These are phyloP conservation scores for Stenichneumon culpator DNA, from an alignment of 2,888 invertebrate genomes.

Conservation along the genomic window DNA sequence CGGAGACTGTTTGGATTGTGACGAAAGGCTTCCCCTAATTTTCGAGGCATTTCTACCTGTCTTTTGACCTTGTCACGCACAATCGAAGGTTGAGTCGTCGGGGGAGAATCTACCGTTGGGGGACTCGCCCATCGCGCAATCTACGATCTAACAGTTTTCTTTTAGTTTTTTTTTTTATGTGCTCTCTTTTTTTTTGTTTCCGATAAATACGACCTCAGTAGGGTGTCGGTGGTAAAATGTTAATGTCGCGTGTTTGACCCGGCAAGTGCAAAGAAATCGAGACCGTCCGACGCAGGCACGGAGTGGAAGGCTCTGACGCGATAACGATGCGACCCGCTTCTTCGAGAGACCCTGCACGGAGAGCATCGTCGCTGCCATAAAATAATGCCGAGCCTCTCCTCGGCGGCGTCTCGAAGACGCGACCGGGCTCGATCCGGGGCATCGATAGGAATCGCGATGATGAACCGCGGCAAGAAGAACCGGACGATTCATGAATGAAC, in stretches of 20 bases:
- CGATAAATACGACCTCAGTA: slow-evolving; percentile 7
- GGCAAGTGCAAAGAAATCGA: slow-evolving; percentile 39
- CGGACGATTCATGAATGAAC: slow-evolving; percentile 49
- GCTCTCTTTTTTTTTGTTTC: slow-evolving; percentile 11
- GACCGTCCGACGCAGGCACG: slow-evolving; percentile 29
- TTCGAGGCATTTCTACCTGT: slow-evolving; percentile 54
- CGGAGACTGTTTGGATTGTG: slow-evolving; percentile 17
- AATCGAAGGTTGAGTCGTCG: slow-evolving; percentile 9
- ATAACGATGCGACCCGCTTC: slow-evolving; percentile 28
- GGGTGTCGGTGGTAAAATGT: slow-evolving; percentile 51
- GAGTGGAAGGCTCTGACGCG: neutral
- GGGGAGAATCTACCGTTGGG: neutral
- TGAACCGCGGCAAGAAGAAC: slow-evolving; percentile 22
- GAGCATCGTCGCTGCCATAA: slow-evolving; percentile 27
- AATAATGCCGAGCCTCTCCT: slow-evolving; percentile 24
- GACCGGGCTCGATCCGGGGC: slow-evolving; percentile 11
- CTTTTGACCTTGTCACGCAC: slow-evolving; percentile 23
- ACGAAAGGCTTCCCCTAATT: slow-evolving; percentile 11
- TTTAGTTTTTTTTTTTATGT: neutral
- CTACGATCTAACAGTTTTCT: neutral
- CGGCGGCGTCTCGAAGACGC: slow-evolving; percentile 37
- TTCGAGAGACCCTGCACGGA: slow-evolving; percentile 16
- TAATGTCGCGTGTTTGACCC: slow-evolving; percentile 58
- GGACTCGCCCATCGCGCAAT: neutral
- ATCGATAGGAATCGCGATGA: slow-evolving; percentile 56